These are phyloP conservation scores for Drepana falcataria DNA, from an alignment of 2,888 invertebrate species.

Conservation along the genomic window DNA sequence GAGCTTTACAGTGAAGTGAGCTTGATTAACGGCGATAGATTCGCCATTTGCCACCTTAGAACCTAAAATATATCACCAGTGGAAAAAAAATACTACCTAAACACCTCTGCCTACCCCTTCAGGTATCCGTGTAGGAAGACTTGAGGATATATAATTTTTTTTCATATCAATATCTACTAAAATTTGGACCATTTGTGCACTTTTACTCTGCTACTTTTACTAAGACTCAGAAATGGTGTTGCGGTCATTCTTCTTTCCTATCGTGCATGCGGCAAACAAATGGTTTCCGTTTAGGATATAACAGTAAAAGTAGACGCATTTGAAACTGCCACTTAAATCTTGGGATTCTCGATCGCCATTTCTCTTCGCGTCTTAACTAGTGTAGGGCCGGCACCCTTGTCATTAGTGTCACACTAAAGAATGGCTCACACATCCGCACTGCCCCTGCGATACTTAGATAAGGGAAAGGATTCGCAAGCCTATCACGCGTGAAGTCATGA, in stretches of 20 bases:
- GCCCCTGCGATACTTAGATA: slow-evolving; percentile 20
- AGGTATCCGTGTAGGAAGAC: too few species aligned
- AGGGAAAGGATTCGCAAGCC: slow-evolving; percentile 14
- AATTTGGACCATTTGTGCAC: slow-evolving; percentile 16
- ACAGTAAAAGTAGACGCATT: slow-evolving; percentile 77
- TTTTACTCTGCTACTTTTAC: slow-evolving; percentile 32
- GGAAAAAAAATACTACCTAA: too few species aligned
- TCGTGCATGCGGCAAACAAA: slow-evolving; percentile 71
- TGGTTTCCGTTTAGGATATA: slow-evolving; percentile 76
- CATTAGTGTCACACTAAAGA: slow-evolving; percentile 52
- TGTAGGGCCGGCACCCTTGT: slow-evolving; percentile 47
- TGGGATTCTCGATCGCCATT: slow-evolving; percentile 73
- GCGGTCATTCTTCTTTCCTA: slow-evolving; percentile 59
- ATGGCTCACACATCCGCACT: slow-evolving; percentile 26
- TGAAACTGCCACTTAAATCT: slow-evolving; percentile 77
- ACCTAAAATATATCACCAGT: too few species aligned
- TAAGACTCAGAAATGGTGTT: slow-evolving; percentile 23
- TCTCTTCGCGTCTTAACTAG: slow-evolving; percentile 67
- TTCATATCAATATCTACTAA: too few species aligned
- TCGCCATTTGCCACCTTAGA: too few species aligned
- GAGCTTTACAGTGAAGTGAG: too few species aligned
- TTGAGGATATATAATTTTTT: too few species aligned
- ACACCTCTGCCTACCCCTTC: too few species aligned
- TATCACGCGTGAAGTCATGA: not conserved
- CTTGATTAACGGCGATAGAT: too few species aligned